Evolutionary conservation across 1,140 invertebrate genomes (phyloP).

Genomic region (Popillia japonica): DNA sequence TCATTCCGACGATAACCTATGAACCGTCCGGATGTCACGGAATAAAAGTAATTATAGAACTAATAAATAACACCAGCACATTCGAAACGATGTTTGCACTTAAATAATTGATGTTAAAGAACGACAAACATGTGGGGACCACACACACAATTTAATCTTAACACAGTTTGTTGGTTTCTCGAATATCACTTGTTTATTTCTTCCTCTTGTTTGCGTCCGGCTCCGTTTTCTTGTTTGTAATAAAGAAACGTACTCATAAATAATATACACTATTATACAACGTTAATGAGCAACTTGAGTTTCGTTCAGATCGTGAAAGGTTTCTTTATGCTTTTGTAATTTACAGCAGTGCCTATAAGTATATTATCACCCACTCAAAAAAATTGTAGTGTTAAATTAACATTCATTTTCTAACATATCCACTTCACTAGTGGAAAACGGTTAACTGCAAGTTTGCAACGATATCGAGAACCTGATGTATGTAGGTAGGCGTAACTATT

Average conservation of each 20-base stretch:
- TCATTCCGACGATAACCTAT: background rate
- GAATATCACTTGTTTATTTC: background rate
- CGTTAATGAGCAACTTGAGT: too few species aligned
- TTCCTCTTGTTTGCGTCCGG: background rate
- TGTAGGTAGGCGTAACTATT: too few species aligned
- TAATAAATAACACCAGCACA: conserved; percentile 16
- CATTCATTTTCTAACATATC: too few species aligned
- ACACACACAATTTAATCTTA: background rate
- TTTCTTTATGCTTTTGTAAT: too few species aligned
- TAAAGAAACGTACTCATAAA: background rate
- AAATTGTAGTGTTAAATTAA: too few species aligned
- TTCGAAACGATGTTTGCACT: background rate
- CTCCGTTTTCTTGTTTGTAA: background rate
- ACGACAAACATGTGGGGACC: background rate
- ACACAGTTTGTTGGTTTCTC: background rate
- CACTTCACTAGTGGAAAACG: too few species aligned
- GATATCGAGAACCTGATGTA: too few species aligned
- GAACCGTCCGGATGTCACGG: background rate
- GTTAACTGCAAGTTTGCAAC: too few species aligned
- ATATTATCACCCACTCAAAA: too few species aligned
- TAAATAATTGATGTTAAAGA: background rate
- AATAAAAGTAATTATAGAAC: conserved; percentile 16
- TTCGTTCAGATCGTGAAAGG: too few species aligned
- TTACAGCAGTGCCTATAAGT: too few species aligned
- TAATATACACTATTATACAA: too few species aligned